Percentiles rank a stretch among this genome's conserved stretches.
Conservation (phyloP, 1,140 invertebrate genomes). For the Drosophila erecta region DNA sequence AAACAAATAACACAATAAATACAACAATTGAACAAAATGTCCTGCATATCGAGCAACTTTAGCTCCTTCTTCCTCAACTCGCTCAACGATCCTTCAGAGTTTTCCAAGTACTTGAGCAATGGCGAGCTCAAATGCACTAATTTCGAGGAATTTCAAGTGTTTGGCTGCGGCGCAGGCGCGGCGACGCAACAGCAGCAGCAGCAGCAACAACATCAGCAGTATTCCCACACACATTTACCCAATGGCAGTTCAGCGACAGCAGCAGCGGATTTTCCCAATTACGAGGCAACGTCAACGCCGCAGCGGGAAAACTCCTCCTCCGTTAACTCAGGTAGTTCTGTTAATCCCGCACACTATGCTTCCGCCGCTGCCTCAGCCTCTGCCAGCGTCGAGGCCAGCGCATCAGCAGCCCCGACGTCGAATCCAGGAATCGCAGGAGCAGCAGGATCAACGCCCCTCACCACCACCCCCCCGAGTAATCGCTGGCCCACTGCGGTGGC, state of each 20-base stretch:
- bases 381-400: conserved; percentile 12
- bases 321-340: conserved; percentile 31
- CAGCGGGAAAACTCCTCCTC: conserved; percentile 35
- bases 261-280: conserved; percentile 24
- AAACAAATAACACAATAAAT: neutral
- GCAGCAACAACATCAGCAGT: conserved; percentile 61
- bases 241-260: conserved; percentile 32
- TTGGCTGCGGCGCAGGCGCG: conserved; percentile 62
- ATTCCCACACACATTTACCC: conserved; percentile 57
- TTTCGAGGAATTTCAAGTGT: conserved; percentile 84
- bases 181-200: conserved; percentile 41
- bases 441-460: conserved; percentile 12
- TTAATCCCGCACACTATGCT: conserved; percentile 17
- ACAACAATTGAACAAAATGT: conserved; percentile 65
- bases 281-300: conserved; percentile 17
- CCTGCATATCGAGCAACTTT: conserved; percentile 84
- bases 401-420: conserved; percentile 25
- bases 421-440: conserved; percentile 2
- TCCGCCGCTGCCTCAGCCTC: conserved; percentile 7
- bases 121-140: conserved; percentile 80
- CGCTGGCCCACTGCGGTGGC: conserved; percentile 75
- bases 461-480: conserved; percentile 49
- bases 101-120: conserved; percentile 84
- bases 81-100: conserved; percentile 84
- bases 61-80: conserved; percentile 84